Conservation (phyloP, 2,888 invertebrate genomes). For the Hoplodrina blanda region DNA sequence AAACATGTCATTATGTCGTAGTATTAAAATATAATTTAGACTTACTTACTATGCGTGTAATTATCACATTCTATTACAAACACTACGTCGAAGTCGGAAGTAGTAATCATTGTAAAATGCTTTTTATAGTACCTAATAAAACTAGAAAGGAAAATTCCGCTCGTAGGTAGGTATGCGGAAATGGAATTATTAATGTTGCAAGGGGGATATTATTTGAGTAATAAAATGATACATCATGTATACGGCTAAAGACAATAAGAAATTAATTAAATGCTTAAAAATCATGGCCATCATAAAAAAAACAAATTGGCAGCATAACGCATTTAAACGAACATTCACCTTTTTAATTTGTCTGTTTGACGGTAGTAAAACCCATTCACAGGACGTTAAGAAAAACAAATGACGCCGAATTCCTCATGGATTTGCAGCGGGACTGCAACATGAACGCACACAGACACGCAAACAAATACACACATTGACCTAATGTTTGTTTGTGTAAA, state of each 20-base stretch:
- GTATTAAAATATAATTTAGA: neutral
- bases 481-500: slow-evolving; percentile 58
- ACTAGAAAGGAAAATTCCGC: neutral
- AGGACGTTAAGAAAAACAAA: slow-evolving; percentile 53
- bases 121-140: slow-evolving; percentile 34
- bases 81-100: slow-evolving; percentile 21
- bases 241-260: neutral
- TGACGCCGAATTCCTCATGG: slow-evolving; percentile 41
- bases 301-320: neutral
- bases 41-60: slow-evolving; percentile 4
- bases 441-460: slow-evolving; percentile 22
- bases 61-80: slow-evolving; percentile 25
- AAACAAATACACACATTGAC: slow-evolving; percentile 20
- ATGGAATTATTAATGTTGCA: neutral
- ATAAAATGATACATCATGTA: neutral
- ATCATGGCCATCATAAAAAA: neutral
- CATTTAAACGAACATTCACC: slow-evolving; percentile 29
- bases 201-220: neutral
- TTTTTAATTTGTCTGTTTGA: slow-evolving; percentile 53
- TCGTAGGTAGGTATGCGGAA: neutral
- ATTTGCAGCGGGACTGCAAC: slow-evolving; percentile 39
- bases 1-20: neutral
- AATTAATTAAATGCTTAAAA: neutral
- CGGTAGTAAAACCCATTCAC: slow-evolving; percentile 49
- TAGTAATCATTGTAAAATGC: slow-evolving; percentile 39